Percentiles rank a stretch among this genome's conserved stretches.
phyloP scores from a whole-genome alignment of 2,888 invertebrate species.

The Heliconius erato region DNA sequence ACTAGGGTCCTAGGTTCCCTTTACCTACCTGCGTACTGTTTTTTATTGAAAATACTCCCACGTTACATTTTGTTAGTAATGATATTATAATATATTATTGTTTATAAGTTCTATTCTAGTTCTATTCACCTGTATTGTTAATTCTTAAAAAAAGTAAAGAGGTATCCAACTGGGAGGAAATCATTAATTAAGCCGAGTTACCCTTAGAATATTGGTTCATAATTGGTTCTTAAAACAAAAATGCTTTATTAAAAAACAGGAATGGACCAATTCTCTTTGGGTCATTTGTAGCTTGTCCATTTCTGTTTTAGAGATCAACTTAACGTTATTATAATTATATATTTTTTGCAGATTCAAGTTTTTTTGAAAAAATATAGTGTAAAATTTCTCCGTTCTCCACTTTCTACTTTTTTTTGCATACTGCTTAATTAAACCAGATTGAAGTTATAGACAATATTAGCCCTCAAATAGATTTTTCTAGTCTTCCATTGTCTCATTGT shows the following conservation, averaged over 20 bases:
- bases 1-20: background rate
- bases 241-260: conserved; percentile 69
- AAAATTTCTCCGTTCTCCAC: no score
- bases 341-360: background rate
- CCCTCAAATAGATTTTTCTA: no score
- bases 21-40: background rate
- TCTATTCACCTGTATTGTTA: no score
- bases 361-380: background rate
- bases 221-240: conserved; percentile 83
- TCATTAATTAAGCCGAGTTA: conserved; percentile 83
- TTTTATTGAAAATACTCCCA: background rate
- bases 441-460: no score
- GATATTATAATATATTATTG: no score
- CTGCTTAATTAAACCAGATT: no score
- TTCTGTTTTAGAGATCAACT: conserved; percentile 50
- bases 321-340: background rate
- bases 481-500: no score
- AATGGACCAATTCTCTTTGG: conserved; percentile 68
- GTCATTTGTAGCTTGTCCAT: conserved; percentile 65
- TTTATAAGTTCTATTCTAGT: no score
- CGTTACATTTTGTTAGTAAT: no score
- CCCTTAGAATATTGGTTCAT: conserved; percentile 73
- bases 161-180: conserved; percentile 69
- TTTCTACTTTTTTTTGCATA: no score
- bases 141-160: background rate